Evolutionary conservation across 2,888 invertebrate species (phyloP), one percentile per base, ranked within the genome.

Genomic region (Phortica okadai): DNA sequence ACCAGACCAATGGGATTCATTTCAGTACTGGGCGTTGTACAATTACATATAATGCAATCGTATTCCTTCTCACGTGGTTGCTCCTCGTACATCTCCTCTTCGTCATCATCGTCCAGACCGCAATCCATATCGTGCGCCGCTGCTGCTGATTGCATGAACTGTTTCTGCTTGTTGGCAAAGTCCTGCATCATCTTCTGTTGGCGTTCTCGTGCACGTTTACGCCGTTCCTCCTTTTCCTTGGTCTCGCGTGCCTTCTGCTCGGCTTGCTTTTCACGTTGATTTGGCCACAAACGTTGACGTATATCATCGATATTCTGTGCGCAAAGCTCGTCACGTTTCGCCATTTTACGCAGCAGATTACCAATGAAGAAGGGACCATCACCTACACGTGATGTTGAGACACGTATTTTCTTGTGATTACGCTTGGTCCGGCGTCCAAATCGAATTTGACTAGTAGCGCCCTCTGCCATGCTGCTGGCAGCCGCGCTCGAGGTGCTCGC

Each of bases 31-130:
- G 97, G 95, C 54, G 96, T 95, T 78, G 96, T 96, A 90, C 97
- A 96, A 92, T 96, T 97, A 92, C 99, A 99, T 85, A 99, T 99
- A 80, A 97, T 98, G 92, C 99, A 99, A 92, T 98, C 97, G 92
- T 97, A 98, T 91, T 97, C 96, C 83, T 93, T 93, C 82, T 94
- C 93, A 16, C 93, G 89, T 45, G 92, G 92, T 82, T 94, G 94
- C 85, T 93, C 93, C 81, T 93, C 93, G 78, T 92, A 92, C 80
- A 93, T 93, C 33, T 93, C 94, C 73, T 93, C 92, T 64, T 92
- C 92, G 93, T 95, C 95, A 4, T 89, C 90, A 73, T 88, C 84
- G 73, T 88, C 89, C 8, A 81, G 62, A 0, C 91, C 91, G 83
- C 91, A 89, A 73, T 91, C 92, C 91, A 92, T 90, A 74, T 93